Base-by-base conservation (phyloP, 2,797 vertebrate species). In the Silurus lanzhouensis region DNA sequence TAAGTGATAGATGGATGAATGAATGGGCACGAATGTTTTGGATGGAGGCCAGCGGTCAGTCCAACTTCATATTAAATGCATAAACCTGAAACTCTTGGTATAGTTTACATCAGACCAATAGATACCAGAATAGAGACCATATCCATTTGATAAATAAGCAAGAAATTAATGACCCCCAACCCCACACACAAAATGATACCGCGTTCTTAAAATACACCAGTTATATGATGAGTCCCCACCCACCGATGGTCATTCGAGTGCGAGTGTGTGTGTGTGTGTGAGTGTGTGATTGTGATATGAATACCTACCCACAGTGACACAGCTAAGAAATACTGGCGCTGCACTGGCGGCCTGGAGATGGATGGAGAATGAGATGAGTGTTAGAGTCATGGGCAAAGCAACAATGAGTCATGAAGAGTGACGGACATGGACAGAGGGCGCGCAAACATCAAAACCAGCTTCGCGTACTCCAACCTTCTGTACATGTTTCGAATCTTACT, bases 351-450 rank as follows among this genome's bases (percentile, higher is more conserved):
- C 94, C 94, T 95, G 93, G 92, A 93, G 87, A 94, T 92, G 94
- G 91, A 95, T 95, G 95, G 88, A 94, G 91, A 94, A 93, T 95
- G 94, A 94, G 93, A 94, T 95, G 94, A 93, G 88, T 92, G 91
- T 95, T 95, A 94, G 95, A 95, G 94, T 94, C 89, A 93, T 89
- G 89, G 38, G 89, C 25, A 85, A 77, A 91, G 89, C 82, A 52
- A 82, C 88, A 80, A 89, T 87, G 78, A 90, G 85, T 22, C 84
- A 81, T 68, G 60, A 38, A 82, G 8, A 74, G 76, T 91, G 88
- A 92, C 68, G 87, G 66, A 91, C 75, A 89, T 84, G 87, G 27
- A 89, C 79, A 87, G 55, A 52, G 84, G 10, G 79, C 84, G 90
- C 90, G 90, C 90, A 94, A 92, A 95, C 87, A 88, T 87, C 84